These are phyloP conservation scores for Notospermus geniculatus DNA, from an alignment of 1,140 invertebrate genomes.

Conservation along the genomic window DNA sequence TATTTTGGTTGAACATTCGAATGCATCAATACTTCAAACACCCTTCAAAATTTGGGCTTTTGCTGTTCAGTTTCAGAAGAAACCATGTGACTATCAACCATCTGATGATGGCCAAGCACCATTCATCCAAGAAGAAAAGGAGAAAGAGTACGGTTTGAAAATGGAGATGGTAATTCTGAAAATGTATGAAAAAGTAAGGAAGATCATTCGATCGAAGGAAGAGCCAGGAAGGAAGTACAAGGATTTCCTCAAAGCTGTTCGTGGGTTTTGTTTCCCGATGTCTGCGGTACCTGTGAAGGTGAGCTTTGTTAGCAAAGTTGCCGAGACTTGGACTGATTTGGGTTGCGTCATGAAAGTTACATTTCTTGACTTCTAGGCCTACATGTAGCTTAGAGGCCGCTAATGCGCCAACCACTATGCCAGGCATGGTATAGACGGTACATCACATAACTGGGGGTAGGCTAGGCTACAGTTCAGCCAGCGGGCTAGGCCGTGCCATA, in stretches of 20 bases:
- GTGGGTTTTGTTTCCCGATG: conserved; percentile 27
- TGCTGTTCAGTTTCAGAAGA: conserved; percentile 26
- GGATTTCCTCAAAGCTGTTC: conserved; percentile 25
- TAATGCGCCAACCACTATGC: no score
- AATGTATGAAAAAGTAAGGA: conserved; percentile 39
- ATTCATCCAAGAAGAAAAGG: conserved; percentile 21
- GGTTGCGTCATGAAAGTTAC: no score
- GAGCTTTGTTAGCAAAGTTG: conserved; percentile 31
- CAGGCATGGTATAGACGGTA: no score
- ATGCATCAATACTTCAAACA: no score
- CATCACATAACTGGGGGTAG: no score
- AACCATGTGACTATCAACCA: conserved; percentile 32
- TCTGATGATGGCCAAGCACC: conserved; percentile 21
- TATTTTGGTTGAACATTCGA: no score
- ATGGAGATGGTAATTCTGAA: conserved; percentile 31
- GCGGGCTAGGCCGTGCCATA: conserved; percentile 38
- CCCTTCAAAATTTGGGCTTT: not conserved
- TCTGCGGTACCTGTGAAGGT: conserved; percentile 29
- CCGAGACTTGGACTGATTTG: conserved; percentile 36
- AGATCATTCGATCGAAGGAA: conserved; percentile 31
- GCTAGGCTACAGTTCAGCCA: no score
- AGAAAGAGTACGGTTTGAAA: conserved; percentile 29
- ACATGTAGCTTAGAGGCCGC: no score
- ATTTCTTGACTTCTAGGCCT: no score
- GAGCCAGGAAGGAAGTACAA: conserved; percentile 31